phyloP scores from a whole-genome alignment of 2,888 invertebrate genomes.

The Macrophya alboannulata region DNA sequence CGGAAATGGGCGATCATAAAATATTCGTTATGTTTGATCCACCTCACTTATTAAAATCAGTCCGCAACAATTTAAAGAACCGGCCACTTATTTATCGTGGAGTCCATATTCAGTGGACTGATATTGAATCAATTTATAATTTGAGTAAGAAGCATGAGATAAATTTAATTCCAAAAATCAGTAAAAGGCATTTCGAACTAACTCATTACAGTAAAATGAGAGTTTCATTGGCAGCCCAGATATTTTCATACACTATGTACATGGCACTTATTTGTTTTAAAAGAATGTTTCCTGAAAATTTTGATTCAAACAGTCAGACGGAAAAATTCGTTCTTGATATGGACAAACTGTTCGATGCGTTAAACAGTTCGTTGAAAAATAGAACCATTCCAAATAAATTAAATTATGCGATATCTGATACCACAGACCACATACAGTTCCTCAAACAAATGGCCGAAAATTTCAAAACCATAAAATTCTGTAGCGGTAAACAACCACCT shows the following conservation, averaged over 20 bases:
- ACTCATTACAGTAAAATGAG: slow-evolving; percentile 49
- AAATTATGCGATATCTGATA: slow-evolving; percentile 27
- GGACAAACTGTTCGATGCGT: slow-evolving; percentile 22
- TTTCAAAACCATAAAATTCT: background rate
- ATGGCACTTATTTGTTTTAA: slow-evolving; percentile 31
- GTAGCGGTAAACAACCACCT: background rate
- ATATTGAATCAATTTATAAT: slow-evolving; percentile 21
- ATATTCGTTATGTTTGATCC: slow-evolving; percentile 50
- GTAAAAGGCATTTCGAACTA: background rate
- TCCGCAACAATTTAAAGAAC: slow-evolving; percentile 46
- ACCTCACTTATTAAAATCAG: slow-evolving; percentile 50
- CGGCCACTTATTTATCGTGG: slow-evolving; percentile 31
- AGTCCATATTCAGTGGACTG: slow-evolving; percentile 37
- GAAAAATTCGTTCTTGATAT: slow-evolving; percentile 3
- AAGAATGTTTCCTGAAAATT: slow-evolving; percentile 31
- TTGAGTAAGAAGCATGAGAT: background rate
- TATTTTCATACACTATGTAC: slow-evolving; percentile 53
- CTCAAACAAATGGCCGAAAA: slow-evolving; percentile 2
- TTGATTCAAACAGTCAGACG: slow-evolving; percentile 20
- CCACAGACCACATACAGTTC: background rate
- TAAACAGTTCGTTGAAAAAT: background rate
- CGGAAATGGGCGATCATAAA: slow-evolving; percentile 28
- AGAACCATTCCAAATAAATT: background rate
- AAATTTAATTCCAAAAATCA: slow-evolving; percentile 15
- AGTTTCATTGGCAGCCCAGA: slow-evolving; percentile 51